These are phyloP conservation scores for Polylopha cassiicola DNA, from an alignment of 2,888 invertebrate genomes.

Conservation along the genomic window DNA sequence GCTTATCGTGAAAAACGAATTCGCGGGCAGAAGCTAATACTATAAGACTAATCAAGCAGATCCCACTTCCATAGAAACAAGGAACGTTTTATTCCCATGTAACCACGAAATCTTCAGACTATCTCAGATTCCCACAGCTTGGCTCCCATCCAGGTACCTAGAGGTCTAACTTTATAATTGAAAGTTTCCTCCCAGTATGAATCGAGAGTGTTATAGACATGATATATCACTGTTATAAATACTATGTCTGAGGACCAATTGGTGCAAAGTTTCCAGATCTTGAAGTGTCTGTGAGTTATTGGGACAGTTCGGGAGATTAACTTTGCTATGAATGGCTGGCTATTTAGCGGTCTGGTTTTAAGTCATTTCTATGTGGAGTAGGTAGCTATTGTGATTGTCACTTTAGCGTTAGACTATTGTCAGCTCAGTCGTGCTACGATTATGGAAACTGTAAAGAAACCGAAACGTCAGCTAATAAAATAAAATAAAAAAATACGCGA, in stretches of 20 bases:
- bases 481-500: no score
- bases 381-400: neutral
- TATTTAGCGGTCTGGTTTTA: no score
- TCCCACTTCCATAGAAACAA: no score
- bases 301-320: slow-evolving; percentile 13
- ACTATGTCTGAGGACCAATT: slow-evolving; percentile 5
- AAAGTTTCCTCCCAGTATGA: slow-evolving; percentile 39
- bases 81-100: no score
- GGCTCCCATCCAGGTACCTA: slow-evolving; percentile 50
- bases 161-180: slow-evolving; percentile 48
- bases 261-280: slow-evolving; percentile 9
- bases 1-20: no score
- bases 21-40: no score
- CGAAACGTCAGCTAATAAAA: no score
- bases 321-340: no score
- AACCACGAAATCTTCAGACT: slow-evolving; percentile 10
- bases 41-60: no score
- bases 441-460: no score
- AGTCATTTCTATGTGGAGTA: neutral
- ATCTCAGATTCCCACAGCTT: slow-evolving; percentile 23
- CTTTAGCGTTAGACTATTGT: neutral
- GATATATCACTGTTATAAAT: slow-evolving; percentile 24
- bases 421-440: no score
- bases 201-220: slow-evolving; percentile 30
- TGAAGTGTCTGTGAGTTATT: slow-evolving; percentile 12